Evolutionary conservation across 2,113 vertebrate genomes (phyloP).

Genomic region (Catagonus wagneri): DNA sequence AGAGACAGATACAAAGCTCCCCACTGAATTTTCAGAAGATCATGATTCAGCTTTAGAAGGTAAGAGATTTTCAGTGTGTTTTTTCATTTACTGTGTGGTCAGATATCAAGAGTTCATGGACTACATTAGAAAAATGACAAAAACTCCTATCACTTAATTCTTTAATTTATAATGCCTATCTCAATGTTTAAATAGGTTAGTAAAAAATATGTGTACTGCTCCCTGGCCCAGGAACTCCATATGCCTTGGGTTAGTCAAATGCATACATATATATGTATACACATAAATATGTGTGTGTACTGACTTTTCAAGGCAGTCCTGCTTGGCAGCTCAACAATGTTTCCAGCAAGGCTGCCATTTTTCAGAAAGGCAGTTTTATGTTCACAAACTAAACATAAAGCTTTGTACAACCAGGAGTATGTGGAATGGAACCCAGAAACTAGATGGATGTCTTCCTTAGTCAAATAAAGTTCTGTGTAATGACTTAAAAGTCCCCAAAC

Average conservation of each 20-base stretch:
- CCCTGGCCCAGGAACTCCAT: too few species aligned
- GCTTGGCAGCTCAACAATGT: background rate
- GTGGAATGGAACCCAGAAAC: background rate
- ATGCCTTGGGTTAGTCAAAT: too few species aligned
- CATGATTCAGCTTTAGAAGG: background rate
- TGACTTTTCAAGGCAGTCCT: background rate
- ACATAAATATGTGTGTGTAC: background rate
- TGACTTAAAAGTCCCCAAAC: background rate
- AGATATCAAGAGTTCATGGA: background rate
- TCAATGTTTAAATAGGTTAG: background rate
- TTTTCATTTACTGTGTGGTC: background rate
- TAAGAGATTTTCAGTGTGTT: background rate
- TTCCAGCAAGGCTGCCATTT: background rate
- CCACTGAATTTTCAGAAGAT: background rate
- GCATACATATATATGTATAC: too few species aligned
- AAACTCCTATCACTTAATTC: background rate
- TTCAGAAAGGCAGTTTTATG: background rate
- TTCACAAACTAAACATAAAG: background rate
- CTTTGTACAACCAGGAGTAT: background rate
- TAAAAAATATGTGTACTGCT: background rate
- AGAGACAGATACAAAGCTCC: background rate
- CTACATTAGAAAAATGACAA: background rate
- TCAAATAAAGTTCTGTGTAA: background rate
- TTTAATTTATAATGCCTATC: background rate
- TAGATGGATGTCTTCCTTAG: background rate